Conservation (phyloP, 2,113 vertebrate species). For the Podilymbus podiceps region DNA sequence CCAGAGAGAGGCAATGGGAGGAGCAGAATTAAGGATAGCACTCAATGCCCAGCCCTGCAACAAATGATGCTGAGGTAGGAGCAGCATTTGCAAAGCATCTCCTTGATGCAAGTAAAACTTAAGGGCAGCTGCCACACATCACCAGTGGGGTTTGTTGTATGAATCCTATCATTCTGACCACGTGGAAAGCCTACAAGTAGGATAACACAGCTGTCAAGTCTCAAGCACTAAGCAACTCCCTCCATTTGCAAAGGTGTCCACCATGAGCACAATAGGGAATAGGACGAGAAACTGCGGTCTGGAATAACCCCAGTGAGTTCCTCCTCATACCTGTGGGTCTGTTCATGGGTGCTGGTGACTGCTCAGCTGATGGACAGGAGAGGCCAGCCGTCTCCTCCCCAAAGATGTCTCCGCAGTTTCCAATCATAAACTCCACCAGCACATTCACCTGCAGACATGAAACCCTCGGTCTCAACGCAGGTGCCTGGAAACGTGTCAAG, state of each 20-base stretch:
- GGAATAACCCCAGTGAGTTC: too few species aligned
- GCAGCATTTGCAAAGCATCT: not conserved
- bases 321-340: not conserved
- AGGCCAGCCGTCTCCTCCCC: not conserved
- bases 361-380: not conserved
- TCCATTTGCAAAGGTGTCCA: not conserved
- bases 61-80: not conserved
- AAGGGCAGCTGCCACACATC: not conserved
- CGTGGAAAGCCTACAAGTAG: not conserved
- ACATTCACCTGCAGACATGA: not conserved
- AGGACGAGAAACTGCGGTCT: not conserved
- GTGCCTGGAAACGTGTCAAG: not conserved
- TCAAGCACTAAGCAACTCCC: not conserved
- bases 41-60: not conserved
- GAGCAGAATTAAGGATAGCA: not conserved
- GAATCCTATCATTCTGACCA: not conserved
- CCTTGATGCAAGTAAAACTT: not conserved
- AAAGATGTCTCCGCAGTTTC: not conserved
- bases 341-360: accelerated
- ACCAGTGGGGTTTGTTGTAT: not conserved
- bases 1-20: not conserved
- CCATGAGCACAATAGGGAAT: not conserved
- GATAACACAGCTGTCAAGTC: not conserved
- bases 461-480: not conserved
- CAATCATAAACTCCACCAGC: not conserved